Evolutionary conservation across 1,140 invertebrate species (phyloP), one percentile per base, ranked within the genome.

Genomic region (Atta texana): DNA sequence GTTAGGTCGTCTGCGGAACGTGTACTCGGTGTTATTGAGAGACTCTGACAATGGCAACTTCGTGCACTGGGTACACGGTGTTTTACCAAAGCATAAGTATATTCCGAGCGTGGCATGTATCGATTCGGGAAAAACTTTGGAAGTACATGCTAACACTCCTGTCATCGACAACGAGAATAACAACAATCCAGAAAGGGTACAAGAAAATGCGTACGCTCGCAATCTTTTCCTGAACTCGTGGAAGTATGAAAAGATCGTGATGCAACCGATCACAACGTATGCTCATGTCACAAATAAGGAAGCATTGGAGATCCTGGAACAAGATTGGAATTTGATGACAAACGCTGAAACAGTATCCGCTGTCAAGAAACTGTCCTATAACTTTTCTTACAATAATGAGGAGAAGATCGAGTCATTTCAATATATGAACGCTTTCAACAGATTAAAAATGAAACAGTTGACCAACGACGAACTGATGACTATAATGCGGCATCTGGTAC

Each of bases 361-460:
- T 31, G 69, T 92, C 18, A 84, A 88, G 39, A 74, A 61, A 1
- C 34, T 93, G 2, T 91, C 89, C 6, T 89, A 82, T 49, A 82
- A 90, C n/a, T 68, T 85, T 44, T 51, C 18, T 51, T 4, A 39
- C 12, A 76, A 53, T 0, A 0, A 57, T 0, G 4, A 44, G 0
- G 28, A 63, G 14, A 1, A 5, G 5, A 21, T 90, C 0, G 21
- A 55, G 0, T n/a, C 51, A 21, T 1, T 64, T 0, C 49, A 85
- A 18, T 87, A 91, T 14, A 10, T 6, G 59, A 88, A 87, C 39
- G 94, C 96, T 68, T 92, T 96, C 4, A 91, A 95, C 85, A 87
- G 85, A 0, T 3, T 57, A 8, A 4, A 10, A 7, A 18, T 12
- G 7, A 1, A 71, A 21, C 49, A 66, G 1, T 12, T 88, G 34